These are phyloP conservation scores for Lepilemur septentrionalis DNA, from an alignment of 2,797 vertebrate species.

Conservation along the genomic window DNA sequence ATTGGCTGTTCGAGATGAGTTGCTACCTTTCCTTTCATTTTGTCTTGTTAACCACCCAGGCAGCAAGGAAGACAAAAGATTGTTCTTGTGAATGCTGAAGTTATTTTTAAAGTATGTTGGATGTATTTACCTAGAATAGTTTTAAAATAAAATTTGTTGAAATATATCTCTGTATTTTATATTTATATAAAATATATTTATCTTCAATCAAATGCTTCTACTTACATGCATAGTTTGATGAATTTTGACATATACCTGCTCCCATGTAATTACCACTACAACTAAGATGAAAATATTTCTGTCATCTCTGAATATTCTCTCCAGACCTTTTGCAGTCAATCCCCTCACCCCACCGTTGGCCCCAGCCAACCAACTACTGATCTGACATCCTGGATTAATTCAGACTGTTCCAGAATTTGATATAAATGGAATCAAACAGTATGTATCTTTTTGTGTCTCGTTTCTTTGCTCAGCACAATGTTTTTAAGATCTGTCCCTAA, in stretches of 20 bases:
- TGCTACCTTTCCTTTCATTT: background rate
- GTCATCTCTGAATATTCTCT: background rate
- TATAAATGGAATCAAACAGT: background rate
- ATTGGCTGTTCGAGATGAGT: background rate
- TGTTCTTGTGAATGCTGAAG: background rate
- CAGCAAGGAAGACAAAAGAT: background rate
- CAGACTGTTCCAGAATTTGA: background rate
- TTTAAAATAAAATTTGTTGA: constrained; percentile 18
- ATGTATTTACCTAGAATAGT: background rate
- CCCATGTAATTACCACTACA: background rate
- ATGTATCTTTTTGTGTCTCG: background rate
- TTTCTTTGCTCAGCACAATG: background rate
- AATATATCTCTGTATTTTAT: background rate
- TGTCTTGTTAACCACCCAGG: constrained; percentile 5
- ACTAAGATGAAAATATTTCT: background rate
- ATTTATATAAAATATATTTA: background rate
- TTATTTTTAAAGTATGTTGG: constrained; percentile 17
- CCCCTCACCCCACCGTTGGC: background rate
- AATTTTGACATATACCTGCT: background rate
- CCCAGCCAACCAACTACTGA: background rate
- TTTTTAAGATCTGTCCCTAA: background rate
- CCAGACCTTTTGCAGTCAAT: background rate
- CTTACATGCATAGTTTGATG: background rate
- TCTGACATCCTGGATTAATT: background rate
- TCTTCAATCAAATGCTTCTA: background rate